Evolutionary conservation across 2,113 vertebrate species (phyloP), one percentile per base, ranked within the genome.

Genomic region (Struthio camelus): DNA sequence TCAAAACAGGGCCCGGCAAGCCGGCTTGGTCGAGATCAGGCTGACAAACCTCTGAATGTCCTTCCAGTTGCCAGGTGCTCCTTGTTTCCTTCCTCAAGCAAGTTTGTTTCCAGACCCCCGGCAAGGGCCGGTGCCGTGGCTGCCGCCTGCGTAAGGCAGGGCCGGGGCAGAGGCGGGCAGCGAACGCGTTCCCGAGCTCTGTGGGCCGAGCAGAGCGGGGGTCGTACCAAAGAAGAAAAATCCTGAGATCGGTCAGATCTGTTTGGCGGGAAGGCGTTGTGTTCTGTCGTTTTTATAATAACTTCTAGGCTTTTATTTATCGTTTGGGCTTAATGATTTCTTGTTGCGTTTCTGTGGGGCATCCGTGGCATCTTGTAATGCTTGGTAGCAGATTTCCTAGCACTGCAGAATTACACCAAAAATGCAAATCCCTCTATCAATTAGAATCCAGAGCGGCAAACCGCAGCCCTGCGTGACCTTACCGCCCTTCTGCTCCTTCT

Each of bases 251-350:
- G 78, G 87, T 23, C 65, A 11, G 89, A 65, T 83, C 94, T 93
- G 95, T 78, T 97, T 88, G 93, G 96, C 89, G 83, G 94, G 88
- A 91, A 9, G 91, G 79, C 44, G 3, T 83, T 93, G 95, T 92
- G 79, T 6, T 17, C 80, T 97, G 96, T 96, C 96, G 95, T 92
- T 80, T 93, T 94, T 97, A 89, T 96, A 96, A 97, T 97, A 97
- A 97, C 95, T 96, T 95, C 91, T 80, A 89, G 96, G 85, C 91
- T 78, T 94, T 96, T 97, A 97, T 97, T 97, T 93, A 97, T 89
- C 97, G 97, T 97, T 95, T 92, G 80, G 90, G 93, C 18, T 97
- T 87, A 84, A 90, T 82, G 96, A 94, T 96, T 98, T 89, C 82
- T 38, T 96, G 95, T 90, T 86, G 87, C 2, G 48, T 90, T 72